Base-by-base conservation (phyloP, 30 jellyfish, hydroid and myxozoan species). In the Aurelia coerulea region DNA sequence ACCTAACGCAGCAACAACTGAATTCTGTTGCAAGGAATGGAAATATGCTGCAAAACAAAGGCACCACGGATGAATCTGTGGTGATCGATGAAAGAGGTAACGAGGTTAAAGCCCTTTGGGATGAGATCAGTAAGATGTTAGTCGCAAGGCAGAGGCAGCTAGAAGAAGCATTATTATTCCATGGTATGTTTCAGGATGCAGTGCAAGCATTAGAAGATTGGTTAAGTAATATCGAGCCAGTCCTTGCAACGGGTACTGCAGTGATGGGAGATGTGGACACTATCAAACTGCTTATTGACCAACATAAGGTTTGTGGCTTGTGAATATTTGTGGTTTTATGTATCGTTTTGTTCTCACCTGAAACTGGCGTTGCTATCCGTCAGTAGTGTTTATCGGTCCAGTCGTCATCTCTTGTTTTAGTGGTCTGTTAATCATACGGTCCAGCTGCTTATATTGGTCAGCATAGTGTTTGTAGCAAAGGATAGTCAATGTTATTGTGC, bases 191-290 rank as follows among this genome's bases (percentile, higher is more conserved):
- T 84, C 99, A 94, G 39, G 99, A 94, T 79, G 99, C 99, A 13
- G 97, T 94, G 39, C 95, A 69, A 65, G 96, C 99, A 9, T 63
- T 94, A 53, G 79, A 90, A 60, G 99, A 94, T 35, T 94, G 99
- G 99, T 59, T 94, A 37, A 74, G 77, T 53, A 63, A 68, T 62
- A 95, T 84, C 39, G 97, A 94, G 82, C 99, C 99, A 15, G 82
- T 81, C 16, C 77, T 94, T 16, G 46, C 94, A 5, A 75, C 96
- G 62, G 99, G 90, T 29, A 89, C 99, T 10, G 99, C 99, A 17
- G 99, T 94, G 23, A 94, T 94, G 99, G 99, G 99, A n/a, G 99
- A 94, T 77, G 90, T 81, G 17, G 97, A 94, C 46, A 94, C 99
- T 14, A 95, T 94, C 33, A 94, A 94, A 49, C 73, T 94, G 91